A percentile compares a stretch with the other conserved stretches of the same genome.
phyloP scores from a whole-genome alignment of 37 sponge, comb jelly and placozoan species.

The Chondrosia reniformis region DNA sequence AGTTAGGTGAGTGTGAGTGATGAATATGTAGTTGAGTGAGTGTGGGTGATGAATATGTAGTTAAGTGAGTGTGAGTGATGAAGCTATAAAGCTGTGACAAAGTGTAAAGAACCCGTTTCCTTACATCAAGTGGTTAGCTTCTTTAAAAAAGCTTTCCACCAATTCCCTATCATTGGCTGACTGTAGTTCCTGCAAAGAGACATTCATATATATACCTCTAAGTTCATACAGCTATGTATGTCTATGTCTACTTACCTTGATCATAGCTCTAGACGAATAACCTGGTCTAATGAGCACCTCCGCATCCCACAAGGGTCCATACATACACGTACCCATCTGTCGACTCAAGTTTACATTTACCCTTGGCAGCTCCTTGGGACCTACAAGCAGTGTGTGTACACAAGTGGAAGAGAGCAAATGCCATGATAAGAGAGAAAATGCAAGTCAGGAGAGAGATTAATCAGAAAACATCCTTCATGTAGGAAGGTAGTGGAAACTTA shows the following conservation, averaged over 20 bases:
- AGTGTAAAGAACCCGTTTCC: too few relatives aligned
- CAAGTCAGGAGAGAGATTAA: too few relatives aligned
- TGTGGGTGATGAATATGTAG: too few relatives aligned
- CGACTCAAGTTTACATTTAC: conserved; percentile 32
- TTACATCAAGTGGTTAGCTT: conserved; percentile 14
- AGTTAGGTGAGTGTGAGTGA: too few relatives aligned
- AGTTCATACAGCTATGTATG: not conserved
- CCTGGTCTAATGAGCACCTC: conserved; percentile 50
- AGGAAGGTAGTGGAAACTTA: too few relatives aligned
- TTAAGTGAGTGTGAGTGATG: too few relatives aligned
- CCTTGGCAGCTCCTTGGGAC: conserved; percentile 34
- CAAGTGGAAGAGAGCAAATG: not conserved
- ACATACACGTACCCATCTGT: conserved; percentile 75
- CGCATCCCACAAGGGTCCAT: conserved; percentile 80
- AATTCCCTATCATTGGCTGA: not conserved
- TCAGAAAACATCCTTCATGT: too few relatives aligned
- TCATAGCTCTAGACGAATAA: conserved; percentile 45
- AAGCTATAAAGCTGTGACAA: too few relatives aligned
- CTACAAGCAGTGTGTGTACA: not conserved
- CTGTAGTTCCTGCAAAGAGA: too few relatives aligned
- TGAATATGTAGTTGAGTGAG: too few relatives aligned
- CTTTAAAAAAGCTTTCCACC: not conserved
- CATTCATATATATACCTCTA: too few relatives aligned
- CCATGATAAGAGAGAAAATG: too few relatives aligned
- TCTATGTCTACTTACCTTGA: conserved; percentile 44